Conservation (phyloP, 2,888 invertebrate genomes). For the Labia minor region DNA sequence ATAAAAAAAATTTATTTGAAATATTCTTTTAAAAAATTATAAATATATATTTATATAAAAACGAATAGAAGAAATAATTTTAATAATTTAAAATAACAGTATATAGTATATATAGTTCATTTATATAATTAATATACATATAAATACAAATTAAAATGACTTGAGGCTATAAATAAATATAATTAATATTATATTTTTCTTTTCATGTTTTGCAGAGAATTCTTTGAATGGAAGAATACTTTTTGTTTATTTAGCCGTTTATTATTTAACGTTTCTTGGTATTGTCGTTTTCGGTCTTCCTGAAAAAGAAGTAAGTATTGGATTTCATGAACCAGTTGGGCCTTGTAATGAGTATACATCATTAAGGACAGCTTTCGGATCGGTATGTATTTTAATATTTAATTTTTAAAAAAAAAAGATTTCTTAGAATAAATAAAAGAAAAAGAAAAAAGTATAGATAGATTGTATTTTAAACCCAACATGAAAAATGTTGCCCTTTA, state of each 20-base stretch:
- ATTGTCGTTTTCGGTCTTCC: conserved; percentile 56
- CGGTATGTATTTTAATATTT: conserved; percentile 40
- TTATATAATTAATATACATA: no score
- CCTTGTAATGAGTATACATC: conserved; percentile 51
- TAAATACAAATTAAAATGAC: no score
- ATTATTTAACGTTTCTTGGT: conserved; percentile 47
- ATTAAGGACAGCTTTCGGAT: conserved; percentile 55
- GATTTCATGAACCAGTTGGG: conserved; percentile 64
- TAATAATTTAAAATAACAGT: no score
- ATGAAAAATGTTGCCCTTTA: neutral
- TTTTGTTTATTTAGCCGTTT: conserved; percentile 34
- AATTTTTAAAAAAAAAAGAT: neutral
- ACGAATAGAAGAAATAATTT: no score
- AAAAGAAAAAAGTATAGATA: neutral
- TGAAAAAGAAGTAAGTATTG: conserved; percentile 53
- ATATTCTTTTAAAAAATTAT: no score
- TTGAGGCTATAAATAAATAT: neutral
- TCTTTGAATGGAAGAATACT: conserved; percentile 29
- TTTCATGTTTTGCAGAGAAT: no score
- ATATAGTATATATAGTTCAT: no score
- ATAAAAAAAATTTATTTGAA: no score
- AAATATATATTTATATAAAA: no score
- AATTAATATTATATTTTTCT: neutral
- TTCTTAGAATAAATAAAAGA: no score
- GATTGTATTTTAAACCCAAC: neutral